Conservation (phyloP, 2,888 invertebrate genomes). For the Aricia artaxerxes region DNA sequence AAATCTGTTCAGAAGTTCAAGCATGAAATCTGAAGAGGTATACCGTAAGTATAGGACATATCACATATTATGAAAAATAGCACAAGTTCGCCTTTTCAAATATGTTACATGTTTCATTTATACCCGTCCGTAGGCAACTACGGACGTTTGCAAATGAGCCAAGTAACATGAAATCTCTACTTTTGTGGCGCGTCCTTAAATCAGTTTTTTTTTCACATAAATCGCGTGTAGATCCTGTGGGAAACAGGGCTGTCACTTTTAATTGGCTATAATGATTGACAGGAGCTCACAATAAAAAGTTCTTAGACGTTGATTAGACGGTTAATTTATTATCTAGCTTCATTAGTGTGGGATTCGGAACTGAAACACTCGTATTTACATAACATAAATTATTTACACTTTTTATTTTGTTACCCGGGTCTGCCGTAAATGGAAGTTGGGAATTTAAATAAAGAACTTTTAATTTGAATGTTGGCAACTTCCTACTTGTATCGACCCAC, state of each 20-base stretch:
- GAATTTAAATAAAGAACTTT: background rate
- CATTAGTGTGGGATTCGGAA: slow-evolving; percentile 32
- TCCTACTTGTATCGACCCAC: background rate
- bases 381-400: slow-evolving; percentile 23
- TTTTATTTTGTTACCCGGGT: slow-evolving; percentile 16
- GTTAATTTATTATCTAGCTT: slow-evolving; percentile 36
- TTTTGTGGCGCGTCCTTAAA: slow-evolving; percentile 15
- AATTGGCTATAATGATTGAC: slow-evolving; percentile 29
- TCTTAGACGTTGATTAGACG: slow-evolving; percentile 32
- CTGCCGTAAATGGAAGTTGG: background rate
- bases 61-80: too few species aligned
- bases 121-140: background rate
- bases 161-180: background rate
- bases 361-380: slow-evolving; percentile 5
- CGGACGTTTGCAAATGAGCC: background rate
- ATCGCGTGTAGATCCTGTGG: slow-evolving; percentile 22
- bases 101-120: background rate
- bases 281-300: slow-evolving; percentile 39
- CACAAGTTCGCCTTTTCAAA: background rate
- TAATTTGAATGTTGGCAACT: slow-evolving; percentile 6
- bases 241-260: slow-evolving; percentile 24
- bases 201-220: background rate
- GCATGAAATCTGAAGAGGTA: too few species aligned
- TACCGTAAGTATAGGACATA: too few species aligned
- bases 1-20: too few species aligned